Evolutionary conservation across 2,113 vertebrate species (phyloP).

Genomic region (Pseudorhombus dupliciocellatus): DNA sequence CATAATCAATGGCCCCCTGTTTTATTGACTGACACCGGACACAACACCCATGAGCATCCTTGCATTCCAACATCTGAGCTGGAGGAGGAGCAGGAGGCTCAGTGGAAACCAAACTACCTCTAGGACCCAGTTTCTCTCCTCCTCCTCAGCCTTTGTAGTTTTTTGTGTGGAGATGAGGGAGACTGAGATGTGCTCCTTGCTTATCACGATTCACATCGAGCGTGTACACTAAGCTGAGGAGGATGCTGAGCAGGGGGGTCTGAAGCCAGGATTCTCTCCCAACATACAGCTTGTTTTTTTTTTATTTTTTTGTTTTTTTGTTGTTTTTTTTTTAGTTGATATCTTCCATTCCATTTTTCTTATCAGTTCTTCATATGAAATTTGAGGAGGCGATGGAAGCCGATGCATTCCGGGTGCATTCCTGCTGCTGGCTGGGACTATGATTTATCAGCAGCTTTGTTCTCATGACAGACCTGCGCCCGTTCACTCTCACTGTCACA

Average conservation of each 20-base stretch:
- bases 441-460: conserved; percentile 60
- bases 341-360: background rate
- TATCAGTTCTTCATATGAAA: background rate
- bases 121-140: conserved; percentile 78
- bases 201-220: conserved; percentile 76
- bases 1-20: conserved; percentile 20
- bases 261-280: conserved; percentile 36
- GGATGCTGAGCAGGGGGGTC: conserved; percentile 35
- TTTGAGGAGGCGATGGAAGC: conserved; percentile 28
- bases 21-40: background rate
- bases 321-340: background rate
- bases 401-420: conserved; percentile 29
- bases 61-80: background rate
- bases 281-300: conserved; percentile 5
- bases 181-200: conserved; percentile 70
- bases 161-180: conserved; percentile 64
- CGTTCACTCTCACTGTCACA: conserved; percentile 12
- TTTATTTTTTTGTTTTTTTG: background rate
- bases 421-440: conserved; percentile 45
- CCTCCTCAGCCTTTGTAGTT: conserved; percentile 76
- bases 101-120: conserved; percentile 49
- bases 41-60: conserved; percentile 9
- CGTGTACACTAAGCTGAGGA: conserved; percentile 38
- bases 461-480: conserved; percentile 58
- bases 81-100: background rate